A percentile compares a stretch with the other conserved stretches of the same genome.
Evolutionary conservation across 2,888 invertebrate genomes (phyloP).

Genomic region (Sphaeridia pumilis): DNA sequence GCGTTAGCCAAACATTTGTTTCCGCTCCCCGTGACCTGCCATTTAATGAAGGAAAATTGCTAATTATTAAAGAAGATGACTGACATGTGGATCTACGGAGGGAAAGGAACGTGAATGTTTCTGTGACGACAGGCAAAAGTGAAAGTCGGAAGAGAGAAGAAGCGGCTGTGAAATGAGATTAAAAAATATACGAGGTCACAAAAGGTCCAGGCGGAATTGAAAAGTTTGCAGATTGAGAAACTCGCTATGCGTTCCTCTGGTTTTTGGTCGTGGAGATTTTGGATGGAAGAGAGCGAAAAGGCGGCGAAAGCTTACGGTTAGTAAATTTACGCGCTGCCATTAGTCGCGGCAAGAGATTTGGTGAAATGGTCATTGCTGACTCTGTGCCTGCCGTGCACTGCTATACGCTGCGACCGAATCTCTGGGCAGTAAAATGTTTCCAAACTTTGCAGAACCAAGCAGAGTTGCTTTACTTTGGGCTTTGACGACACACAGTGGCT

Average conservation of each 20-base stretch:
- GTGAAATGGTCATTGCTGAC: no score
- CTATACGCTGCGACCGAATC: background rate
- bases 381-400: no score
- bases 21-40: background rate
- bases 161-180: background rate
- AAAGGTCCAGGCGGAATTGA: background rate
- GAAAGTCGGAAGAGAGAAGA: background rate
- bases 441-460: background rate
- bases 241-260: background rate
- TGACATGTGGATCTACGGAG: background rate
- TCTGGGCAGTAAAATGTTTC: background rate
- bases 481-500: background rate
- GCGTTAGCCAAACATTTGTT: background rate
- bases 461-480: background rate
- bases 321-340: no score
- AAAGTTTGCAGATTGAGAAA: background rate
- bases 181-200: background rate
- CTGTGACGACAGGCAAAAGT: background rate
- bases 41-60: background rate
- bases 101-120: background rate
- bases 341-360: no score
- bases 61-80: background rate
- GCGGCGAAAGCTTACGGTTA: background rate
- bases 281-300: background rate
- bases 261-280: background rate